Evolutionary conservation across 2,888 invertebrate species (phyloP).

Genomic region (Protonemura montana): DNA sequence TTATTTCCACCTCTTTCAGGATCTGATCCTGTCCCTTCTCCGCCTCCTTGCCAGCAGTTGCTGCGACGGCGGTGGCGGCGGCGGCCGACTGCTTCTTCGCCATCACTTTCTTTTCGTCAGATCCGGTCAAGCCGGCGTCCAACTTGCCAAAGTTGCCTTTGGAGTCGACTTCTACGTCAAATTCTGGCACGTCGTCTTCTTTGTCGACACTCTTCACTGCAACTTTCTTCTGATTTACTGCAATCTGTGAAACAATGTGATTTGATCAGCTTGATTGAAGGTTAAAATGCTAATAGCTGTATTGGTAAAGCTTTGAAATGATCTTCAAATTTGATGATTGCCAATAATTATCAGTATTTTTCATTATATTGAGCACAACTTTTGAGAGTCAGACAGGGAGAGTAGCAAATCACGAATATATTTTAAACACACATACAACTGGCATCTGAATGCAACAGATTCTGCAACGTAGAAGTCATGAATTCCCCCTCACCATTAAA

Average conservation of each 20-base stretch:
- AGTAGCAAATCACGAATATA: no score
- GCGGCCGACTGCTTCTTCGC: conserved; percentile 49
- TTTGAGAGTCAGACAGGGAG: no score
- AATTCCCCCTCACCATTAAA: no score
- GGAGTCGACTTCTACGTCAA: conserved; percentile 48
- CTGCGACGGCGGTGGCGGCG: conserved; percentile 48
- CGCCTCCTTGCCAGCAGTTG: conserved; percentile 51
- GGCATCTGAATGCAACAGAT: not conserved
- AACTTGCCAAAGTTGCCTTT: conserved; percentile 52
- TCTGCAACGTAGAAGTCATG: not conserved
- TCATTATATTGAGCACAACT: no score
- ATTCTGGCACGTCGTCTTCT: not conserved
- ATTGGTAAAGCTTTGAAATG: not conserved
- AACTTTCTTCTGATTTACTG: conserved; percentile 36
- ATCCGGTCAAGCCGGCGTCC: conserved; percentile 49
- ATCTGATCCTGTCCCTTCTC: conserved; percentile 47
- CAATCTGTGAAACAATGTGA: not conserved
- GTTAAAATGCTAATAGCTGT: conserved; percentile 12
- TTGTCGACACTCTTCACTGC: not conserved
- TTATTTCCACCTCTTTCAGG: conserved; percentile 46
- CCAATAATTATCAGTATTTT: no score
- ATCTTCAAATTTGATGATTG: no score
- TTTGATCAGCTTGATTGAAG: not conserved
- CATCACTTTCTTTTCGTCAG: conserved; percentile 52
- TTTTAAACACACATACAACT: not conserved